These are phyloP conservation scores for Caenorhabditis becei DNA, from an alignment of 2,888 invertebrate species.

Conservation along the genomic window DNA sequence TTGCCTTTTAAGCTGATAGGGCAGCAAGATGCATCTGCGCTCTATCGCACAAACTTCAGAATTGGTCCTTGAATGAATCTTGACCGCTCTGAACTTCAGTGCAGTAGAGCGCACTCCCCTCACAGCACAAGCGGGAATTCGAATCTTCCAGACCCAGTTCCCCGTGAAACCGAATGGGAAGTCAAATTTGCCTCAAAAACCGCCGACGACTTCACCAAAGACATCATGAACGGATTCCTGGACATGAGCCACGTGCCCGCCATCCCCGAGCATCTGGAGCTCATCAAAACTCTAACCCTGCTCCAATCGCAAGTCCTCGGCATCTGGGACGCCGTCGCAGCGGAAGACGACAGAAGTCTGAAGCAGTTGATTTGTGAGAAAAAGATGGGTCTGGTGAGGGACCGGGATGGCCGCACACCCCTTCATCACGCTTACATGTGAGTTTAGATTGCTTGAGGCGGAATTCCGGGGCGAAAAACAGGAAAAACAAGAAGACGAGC, in stretches of 20 bases:
- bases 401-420: conserved; percentile 75
- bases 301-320: conserved; percentile 74
- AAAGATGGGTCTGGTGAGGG: conserved; percentile 72
- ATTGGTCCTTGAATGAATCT: too few species aligned
- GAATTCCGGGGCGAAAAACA: neutral
- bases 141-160: conserved; percentile 58
- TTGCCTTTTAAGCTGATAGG: too few species aligned
- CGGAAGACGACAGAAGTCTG: conserved; percentile 75
- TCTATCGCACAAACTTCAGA: too few species aligned
- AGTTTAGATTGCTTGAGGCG: conserved; percentile 1
- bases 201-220: conserved; percentile 49
- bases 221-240: conserved; percentile 50
- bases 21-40: too few species aligned
- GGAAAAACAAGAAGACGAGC: conserved; percentile 16
- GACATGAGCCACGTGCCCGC: conserved; percentile 42
- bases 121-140: too few species aligned
- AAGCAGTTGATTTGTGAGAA: conserved; percentile 78
- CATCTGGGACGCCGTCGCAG: conserved; percentile 78
- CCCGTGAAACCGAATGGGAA: conserved; percentile 56
- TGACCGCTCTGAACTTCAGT: too few species aligned
- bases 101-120: too few species aligned
- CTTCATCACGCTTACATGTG: conserved; percentile 75
- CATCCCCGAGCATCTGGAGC: conserved; percentile 52
- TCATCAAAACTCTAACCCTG: conserved; percentile 37
- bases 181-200: conserved; percentile 36